phyloP scores from a whole-genome alignment of 2,888 invertebrate genomes.

The Andricus quercusramuli region DNA sequence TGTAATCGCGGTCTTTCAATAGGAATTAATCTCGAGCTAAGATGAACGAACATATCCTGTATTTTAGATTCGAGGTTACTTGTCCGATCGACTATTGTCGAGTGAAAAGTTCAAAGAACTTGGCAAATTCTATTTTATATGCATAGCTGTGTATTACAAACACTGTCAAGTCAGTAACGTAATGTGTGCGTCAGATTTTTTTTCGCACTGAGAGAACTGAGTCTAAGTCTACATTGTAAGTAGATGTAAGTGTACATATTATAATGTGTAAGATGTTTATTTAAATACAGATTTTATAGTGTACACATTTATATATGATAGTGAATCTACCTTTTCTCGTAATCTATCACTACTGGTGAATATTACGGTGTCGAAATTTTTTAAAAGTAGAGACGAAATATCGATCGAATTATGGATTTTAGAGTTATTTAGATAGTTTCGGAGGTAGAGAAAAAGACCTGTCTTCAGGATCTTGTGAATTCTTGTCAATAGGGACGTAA shows the following conservation, averaged over 20 bases:
- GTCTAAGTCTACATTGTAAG: conserved; percentile 23
- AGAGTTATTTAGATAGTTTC: conserved; percentile 40
- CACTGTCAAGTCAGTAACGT: conserved; percentile 23
- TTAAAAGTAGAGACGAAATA: neutral
- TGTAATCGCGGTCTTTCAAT: conserved; percentile 29
- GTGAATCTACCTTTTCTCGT: conserved; percentile 43
- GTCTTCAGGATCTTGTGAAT: conserved; percentile 23
- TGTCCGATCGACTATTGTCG: neutral
- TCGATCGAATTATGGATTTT: neutral
- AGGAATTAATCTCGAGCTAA: conserved; percentile 6
- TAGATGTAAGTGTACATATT: conserved; percentile 62
- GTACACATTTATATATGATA: conserved; percentile 49
- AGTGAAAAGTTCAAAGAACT: conserved; percentile 8
- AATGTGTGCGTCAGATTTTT: conserved; percentile 1
- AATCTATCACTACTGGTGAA: conserved; percentile 28
- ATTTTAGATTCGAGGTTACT: conserved; percentile 31
- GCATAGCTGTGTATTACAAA: neutral
- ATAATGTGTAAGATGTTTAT: conserved; percentile 67
- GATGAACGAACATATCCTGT: conserved; percentile 30
- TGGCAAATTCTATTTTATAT: conserved; percentile 30
- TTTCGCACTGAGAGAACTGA: conserved; percentile 22
- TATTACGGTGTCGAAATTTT: neutral
- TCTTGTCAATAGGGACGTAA: conserved; percentile 26
- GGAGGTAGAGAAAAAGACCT: conserved; percentile 8
- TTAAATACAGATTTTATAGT: conserved; percentile 71